Percentiles rank a stretch among this genome's conserved stretches.
These are phyloP conservation scores for Pachliopta kotzebuea DNA, from an alignment of 2,888 invertebrate species.

Conservation along the genomic window DNA sequence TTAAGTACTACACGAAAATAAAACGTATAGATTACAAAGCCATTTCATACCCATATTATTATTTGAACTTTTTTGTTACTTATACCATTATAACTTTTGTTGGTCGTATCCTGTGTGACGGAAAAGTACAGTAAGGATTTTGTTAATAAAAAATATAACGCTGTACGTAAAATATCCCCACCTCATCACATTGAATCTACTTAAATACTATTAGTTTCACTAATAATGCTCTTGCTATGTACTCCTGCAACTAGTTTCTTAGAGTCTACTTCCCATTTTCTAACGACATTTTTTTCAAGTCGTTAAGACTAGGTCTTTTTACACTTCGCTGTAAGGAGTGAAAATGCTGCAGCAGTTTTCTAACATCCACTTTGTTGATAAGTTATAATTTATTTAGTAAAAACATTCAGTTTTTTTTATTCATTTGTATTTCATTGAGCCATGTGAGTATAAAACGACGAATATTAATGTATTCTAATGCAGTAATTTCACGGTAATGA, in stretches of 20 bases:
- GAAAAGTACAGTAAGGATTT: too few species aligned
- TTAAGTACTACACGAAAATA: too few species aligned
- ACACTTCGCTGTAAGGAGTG: slow-evolving; percentile 49
- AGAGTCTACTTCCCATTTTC: slow-evolving; percentile 74
- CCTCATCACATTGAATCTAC: slow-evolving; percentile 10
- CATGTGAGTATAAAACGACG: neutral
- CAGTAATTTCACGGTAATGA: slow-evolving; percentile 1
- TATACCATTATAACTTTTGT: too few species aligned
- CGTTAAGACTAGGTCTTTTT: slow-evolving; percentile 53
- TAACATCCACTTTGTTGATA: slow-evolving; percentile 21
- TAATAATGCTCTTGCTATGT: slow-evolving; percentile 54
- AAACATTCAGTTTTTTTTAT: neutral
- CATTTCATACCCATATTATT: slow-evolving; percentile 11
- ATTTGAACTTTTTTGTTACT: neutral
- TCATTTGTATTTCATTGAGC: neutral
- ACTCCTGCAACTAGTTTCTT: slow-evolving; percentile 59
- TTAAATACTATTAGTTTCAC: slow-evolving; percentile 29
- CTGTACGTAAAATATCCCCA: neutral
- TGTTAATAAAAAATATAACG: too few species aligned
- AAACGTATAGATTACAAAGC: slow-evolving; percentile 5
- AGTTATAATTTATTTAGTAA: slow-evolving; percentile 10
- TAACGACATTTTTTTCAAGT: slow-evolving; percentile 70
- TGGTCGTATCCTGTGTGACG: too few species aligned
- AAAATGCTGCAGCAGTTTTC: slow-evolving; percentile 49
- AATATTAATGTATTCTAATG: slow-evolving; percentile 5